phyloP scores from a whole-genome alignment of 2,113 vertebrate genomes.

The Pteropus alecto region DNA sequence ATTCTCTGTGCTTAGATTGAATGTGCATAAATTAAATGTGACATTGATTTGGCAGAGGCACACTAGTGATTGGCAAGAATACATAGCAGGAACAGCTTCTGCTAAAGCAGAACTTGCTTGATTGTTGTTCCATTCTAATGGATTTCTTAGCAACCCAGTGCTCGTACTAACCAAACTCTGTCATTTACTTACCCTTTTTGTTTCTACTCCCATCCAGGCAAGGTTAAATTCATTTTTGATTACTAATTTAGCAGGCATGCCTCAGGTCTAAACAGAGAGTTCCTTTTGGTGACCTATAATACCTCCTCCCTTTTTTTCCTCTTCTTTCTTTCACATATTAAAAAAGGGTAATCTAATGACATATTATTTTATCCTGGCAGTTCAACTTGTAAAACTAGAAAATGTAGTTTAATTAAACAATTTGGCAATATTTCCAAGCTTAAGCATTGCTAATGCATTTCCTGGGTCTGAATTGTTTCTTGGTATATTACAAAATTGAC shows the following conservation, averaged over 20 bases:
- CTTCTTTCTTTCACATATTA: slow-evolving; percentile 35
- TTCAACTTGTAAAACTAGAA: slow-evolving; percentile 66
- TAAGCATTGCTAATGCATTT: background rate
- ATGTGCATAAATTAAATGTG: slow-evolving; percentile 77
- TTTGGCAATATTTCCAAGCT: slow-evolving; percentile 30
- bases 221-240: slow-evolving; percentile 51
- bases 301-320: background rate
- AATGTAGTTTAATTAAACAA: slow-evolving; percentile 56
- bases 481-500: slow-evolving; percentile 33
- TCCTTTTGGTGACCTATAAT: background rate
- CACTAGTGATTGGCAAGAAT: slow-evolving; percentile 50
- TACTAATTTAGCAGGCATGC: slow-evolving; percentile 45
- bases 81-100: slow-evolving; percentile 38
- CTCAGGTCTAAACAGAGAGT: slow-evolving; percentile 24
- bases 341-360: slow-evolving; percentile 55
- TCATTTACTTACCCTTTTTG: slow-evolving; percentile 39
- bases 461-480: slow-evolving; percentile 38
- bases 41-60: slow-evolving; percentile 70
- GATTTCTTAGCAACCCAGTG: slow-evolving; percentile 58
- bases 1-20: slow-evolving; percentile 71
- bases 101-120: slow-evolving; percentile 45
- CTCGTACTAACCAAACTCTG: background rate
- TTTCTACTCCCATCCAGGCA: slow-evolving; percentile 26
- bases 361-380: slow-evolving; percentile 50
- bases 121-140: slow-evolving; percentile 52